phyloP scores from a whole-genome alignment of 2,888 invertebrate species.

The Criorhina ranunculi region DNA sequence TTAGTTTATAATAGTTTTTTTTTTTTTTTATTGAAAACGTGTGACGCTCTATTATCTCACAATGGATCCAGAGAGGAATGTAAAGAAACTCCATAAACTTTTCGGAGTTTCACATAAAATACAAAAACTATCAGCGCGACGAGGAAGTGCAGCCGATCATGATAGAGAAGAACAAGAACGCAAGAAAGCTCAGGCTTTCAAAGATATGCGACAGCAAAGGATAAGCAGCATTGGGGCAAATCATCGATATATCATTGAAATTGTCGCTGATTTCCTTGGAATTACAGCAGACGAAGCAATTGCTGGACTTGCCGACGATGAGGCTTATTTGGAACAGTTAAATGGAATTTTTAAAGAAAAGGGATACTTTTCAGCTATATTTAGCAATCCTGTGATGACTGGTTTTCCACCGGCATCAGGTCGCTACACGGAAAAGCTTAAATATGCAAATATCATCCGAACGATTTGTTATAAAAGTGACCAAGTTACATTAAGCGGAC shows the following conservation, averaged over 20 bases:
- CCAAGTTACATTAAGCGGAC: slow-evolving; percentile 86
- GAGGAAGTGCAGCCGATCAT: slow-evolving; percentile 80
- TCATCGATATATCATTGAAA: slow-evolving; percentile 89
- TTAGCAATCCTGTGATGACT: slow-evolving; percentile 88
- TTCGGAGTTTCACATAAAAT: slow-evolving; percentile 82
- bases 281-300: slow-evolving; percentile 88
- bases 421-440: slow-evolving; percentile 79
- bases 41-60: neutral
- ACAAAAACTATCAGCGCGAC: slow-evolving; percentile 79
- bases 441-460: slow-evolving; percentile 85
- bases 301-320: slow-evolving; percentile 90
- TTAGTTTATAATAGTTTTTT: slow-evolving; percentile 13
- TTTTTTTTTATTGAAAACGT: slow-evolving; percentile 3
- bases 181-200: slow-evolving; percentile 78
- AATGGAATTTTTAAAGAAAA: slow-evolving; percentile 87
- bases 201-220: slow-evolving; percentile 80
- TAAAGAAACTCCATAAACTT: slow-evolving; percentile 79
- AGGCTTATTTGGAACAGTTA: slow-evolving; percentile 87
- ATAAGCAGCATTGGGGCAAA: slow-evolving; percentile 80
- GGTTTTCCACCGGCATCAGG: slow-evolving; percentile 86
- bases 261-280: slow-evolving; percentile 88
- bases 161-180: slow-evolving; percentile 80
- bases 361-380: slow-evolving; percentile 87
- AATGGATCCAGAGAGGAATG: slow-evolving; percentile 80
- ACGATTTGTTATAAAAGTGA: slow-evolving; percentile 88